Evolutionary conservation across 2,888 invertebrate species (phyloP).

Genomic region (Dyspetes luteomarginatus): DNA sequence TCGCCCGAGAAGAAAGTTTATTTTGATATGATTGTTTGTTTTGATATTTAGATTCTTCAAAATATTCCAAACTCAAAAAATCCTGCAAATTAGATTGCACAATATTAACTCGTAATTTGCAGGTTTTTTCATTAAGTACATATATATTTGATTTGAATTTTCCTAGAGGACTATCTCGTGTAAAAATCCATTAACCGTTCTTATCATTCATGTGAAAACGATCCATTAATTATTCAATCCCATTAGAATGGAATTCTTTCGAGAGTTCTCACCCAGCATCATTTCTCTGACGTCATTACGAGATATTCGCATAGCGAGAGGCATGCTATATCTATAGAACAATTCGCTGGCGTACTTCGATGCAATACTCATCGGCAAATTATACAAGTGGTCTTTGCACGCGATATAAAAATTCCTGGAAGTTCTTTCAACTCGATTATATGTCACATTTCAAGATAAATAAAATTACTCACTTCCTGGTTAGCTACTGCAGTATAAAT

Average conservation of each 20-base stretch:
- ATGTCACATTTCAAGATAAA: slow-evolving; percentile 37
- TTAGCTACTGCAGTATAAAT: background rate
- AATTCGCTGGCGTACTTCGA: background rate
- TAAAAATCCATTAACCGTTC: background rate
- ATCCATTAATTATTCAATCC: slow-evolving; percentile 30
- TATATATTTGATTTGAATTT: no score
- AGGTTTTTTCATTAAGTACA: no score
- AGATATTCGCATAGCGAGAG: background rate
- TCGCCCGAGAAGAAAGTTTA: no score
- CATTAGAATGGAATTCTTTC: slow-evolving; percentile 38
- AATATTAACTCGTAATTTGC: no score
- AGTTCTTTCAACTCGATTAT: slow-evolving; percentile 55
- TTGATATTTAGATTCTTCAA: no score
- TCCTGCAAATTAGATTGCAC: no score
- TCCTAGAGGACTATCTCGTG: no score
- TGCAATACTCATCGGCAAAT: slow-evolving; percentile 22
- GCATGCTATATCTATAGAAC: background rate
- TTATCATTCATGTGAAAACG: slow-evolving; percentile 10
- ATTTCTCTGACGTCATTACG: slow-evolving; percentile 32
- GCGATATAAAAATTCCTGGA: slow-evolving; percentile 53
- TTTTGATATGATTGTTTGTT: no score
- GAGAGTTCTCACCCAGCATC: slow-evolving; percentile 8
- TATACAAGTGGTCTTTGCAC: slow-evolving; percentile 31
- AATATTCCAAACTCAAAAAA: no score
- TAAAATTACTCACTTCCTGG: slow-evolving; percentile 14